These are phyloP conservation scores for Drosophila atroscutellata DNA, from an alignment of 2,888 invertebrate species.

Conservation along the genomic window DNA sequence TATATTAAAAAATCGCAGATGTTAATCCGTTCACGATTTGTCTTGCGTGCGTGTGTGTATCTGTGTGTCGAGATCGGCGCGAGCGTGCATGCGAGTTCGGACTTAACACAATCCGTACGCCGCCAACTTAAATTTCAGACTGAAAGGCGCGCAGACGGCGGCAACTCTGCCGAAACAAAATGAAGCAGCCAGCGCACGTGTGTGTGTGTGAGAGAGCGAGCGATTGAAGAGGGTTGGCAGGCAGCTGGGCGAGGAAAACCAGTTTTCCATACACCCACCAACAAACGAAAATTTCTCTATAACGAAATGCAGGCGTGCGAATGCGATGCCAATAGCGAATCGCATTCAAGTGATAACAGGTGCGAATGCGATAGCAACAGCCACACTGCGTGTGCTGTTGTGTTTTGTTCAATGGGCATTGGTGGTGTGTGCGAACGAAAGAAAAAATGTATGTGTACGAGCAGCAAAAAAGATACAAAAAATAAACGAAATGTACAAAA, in stretches of 20 bases:
- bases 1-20: conserved; percentile 29
- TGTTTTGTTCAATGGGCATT: conserved; percentile 53
- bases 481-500: conserved; percentile 39
- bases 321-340: conserved; percentile 42
- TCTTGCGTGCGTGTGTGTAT: conserved; percentile 23
- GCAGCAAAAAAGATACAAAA: conserved; percentile 20
- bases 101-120: conserved; percentile 54
- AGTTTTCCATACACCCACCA: conserved; percentile 53
- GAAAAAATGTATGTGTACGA: conserved; percentile 49
- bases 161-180: conserved; percentile 74
- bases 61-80: conserved; percentile 47
- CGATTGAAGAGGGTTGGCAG: conserved; percentile 37
- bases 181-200: conserved; percentile 60
- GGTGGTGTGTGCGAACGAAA: conserved; percentile 71
- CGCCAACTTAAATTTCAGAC: conserved; percentile 68
- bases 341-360: conserved; percentile 11
- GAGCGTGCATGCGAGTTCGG: conserved; percentile 28
- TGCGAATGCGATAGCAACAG: conserved; percentile 51
- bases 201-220: conserved; percentile 5
- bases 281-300: conserved; percentile 67
- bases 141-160: conserved; percentile 61
- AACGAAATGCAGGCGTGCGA: conserved; percentile 56
- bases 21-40: conserved; percentile 37
- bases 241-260: conserved; percentile 66
- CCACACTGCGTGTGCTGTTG: conserved; percentile 31